Conservation (phyloP, 2,888 invertebrate genomes). For the Brachynemurus nebulosus region DNA sequence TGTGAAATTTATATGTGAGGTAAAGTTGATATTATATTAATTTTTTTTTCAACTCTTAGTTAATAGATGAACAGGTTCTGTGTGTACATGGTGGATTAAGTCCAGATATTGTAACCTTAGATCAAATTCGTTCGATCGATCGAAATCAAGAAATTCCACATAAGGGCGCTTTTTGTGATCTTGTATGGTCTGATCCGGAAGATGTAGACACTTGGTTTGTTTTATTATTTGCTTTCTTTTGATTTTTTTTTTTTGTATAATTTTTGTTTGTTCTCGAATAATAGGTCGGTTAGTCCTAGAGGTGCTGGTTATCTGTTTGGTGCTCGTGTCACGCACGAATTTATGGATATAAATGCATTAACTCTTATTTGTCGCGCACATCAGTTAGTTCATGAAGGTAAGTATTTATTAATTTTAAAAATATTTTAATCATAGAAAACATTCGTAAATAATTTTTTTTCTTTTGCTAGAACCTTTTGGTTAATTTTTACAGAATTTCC, state of each 20-base stretch:
- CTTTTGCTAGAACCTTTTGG: no score
- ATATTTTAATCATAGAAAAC: no score
- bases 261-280: constrained; percentile 27
- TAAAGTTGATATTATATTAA: neutral
- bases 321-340: constrained; percentile 82
- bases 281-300: constrained; percentile 81
- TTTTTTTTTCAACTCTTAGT: constrained; percentile 33
- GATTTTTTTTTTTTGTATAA: neutral
- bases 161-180: constrained; percentile 96
- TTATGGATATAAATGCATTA: constrained; percentile 86
- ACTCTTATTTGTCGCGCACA: constrained; percentile 94
- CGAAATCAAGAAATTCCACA: constrained; percentile 97
- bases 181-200: constrained; percentile 99
- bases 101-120: constrained; percentile 90
- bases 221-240: constrained; percentile 3
- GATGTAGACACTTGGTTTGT: constrained; percentile 37
- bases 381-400: constrained; percentile 97
- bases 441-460: no score
- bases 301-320: constrained; percentile 99
- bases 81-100: constrained; percentile 99
- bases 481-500: no score
- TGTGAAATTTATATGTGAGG: neutral
- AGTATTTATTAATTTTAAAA: no score
- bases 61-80: constrained; percentile 92
- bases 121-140: constrained; percentile 91